Evolutionary conservation across 1,140 invertebrate genomes (phyloP).

Genomic region (Platyscapa corneri): DNA sequence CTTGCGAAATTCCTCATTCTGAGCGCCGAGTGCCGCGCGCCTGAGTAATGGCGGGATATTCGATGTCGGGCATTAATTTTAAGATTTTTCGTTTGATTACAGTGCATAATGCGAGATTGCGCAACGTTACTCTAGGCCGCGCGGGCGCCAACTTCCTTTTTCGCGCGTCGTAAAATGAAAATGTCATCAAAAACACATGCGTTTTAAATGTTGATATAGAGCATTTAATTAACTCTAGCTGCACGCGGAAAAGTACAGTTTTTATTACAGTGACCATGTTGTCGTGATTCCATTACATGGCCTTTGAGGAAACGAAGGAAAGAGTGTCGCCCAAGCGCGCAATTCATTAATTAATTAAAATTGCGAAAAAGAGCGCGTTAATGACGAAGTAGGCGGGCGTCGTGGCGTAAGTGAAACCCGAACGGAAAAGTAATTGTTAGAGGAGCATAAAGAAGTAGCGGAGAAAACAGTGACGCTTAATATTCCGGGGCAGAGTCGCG

Average conservation of each 20-base stretch:
- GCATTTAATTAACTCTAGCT: constrained; percentile 43
- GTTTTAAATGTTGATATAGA: constrained; percentile 40
- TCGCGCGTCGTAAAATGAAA: not conserved
- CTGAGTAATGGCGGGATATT: not conserved
- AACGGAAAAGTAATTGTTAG: constrained; percentile 51
- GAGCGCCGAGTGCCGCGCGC: too few species aligned
- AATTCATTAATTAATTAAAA: constrained; percentile 48
- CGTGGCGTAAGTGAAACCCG: constrained; percentile 42
- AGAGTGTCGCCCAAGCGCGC: not conserved
- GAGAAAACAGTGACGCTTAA: constrained; percentile 52
- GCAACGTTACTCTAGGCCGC: not conserved
- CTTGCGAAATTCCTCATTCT: not conserved
- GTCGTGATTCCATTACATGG: constrained; percentile 43
- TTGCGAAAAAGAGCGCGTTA: constrained; percentile 23
- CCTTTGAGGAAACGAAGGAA: constrained; percentile 12
- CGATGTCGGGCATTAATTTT: not conserved
- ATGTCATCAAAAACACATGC: constrained; percentile 10
- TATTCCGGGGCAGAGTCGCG: constrained; percentile 24
- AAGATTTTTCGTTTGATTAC: not conserved
- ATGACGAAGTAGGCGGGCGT: constrained; percentile 23
- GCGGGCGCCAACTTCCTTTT: not conserved
- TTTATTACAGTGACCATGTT: constrained; percentile 25
- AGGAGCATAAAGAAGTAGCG: not conserved
- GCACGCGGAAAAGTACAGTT: constrained; percentile 24
- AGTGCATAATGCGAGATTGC: not conserved